These are phyloP conservation scores for Meda fulgida DNA, from an alignment of 2,797 vertebrate species.

Conservation along the genomic window DNA sequence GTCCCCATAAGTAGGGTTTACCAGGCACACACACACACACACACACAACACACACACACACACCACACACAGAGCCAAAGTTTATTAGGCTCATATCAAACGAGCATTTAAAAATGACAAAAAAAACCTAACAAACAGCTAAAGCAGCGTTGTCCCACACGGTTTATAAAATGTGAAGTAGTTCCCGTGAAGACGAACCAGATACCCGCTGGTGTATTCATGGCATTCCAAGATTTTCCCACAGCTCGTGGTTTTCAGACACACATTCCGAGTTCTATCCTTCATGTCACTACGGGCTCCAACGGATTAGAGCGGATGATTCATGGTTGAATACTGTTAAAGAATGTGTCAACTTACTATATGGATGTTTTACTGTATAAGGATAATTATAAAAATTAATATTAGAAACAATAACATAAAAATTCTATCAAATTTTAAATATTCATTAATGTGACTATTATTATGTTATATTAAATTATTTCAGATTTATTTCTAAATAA, in stretches of 20 bases:
- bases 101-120: neutral
- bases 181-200: conserved; percentile 23
- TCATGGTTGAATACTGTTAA: conserved; percentile 2
- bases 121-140: neutral
- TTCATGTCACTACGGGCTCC: conserved; percentile 16
- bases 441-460: neutral
- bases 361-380: neutral
- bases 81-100: conserved; percentile 12
- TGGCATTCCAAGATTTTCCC: conserved; percentile 46
- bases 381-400: neutral
- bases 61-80: conserved; percentile 65
- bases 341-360: neutral
- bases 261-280: conserved; percentile 31
- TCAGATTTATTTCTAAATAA: too few species aligned
- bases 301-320: neutral
- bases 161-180: neutral
- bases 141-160: neutral
- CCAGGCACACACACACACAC: conserved; percentile 72
- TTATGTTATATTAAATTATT: neutral
- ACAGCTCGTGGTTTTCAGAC: conserved; percentile 23
- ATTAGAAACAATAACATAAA: neutral
- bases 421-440: neutral
- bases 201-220: conserved; percentile 32
- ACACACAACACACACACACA: conserved; percentile 73
- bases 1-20: too few species aligned